Percentiles rank a stretch among this genome's conserved stretches.
These are phyloP conservation scores for Dromius quadrimaculatus DNA, from an alignment of 2,888 invertebrate species.

Conservation along the genomic window DNA sequence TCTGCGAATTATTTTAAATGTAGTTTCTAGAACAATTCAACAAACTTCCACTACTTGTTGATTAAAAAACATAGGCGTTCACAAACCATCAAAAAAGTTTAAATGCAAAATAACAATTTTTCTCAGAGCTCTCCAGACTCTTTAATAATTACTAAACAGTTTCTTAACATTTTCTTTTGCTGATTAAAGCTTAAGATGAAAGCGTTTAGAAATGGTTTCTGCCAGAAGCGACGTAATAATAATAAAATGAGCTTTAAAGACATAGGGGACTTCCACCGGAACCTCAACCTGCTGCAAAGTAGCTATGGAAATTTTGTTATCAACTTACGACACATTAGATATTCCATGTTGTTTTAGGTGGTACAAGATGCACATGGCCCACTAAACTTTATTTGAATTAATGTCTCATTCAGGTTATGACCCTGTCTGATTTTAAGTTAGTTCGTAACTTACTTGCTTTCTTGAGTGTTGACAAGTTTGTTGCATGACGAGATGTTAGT, in stretches of 20 bases:
- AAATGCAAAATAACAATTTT: too few relatives aligned
- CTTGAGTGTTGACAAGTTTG: too few relatives aligned
- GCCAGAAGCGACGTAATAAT: constrained; percentile 21
- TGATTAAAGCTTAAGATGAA: constrained; percentile 29
- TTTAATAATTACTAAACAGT: too few relatives aligned
- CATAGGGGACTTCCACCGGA: constrained; percentile 4
- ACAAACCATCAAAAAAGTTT: too few relatives aligned
- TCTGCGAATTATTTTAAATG: too few relatives aligned
- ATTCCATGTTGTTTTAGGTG: constrained; percentile 23
- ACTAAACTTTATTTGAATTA: constrained; percentile 21
- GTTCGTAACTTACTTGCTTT: constrained; percentile 1
- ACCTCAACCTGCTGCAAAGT: constrained; percentile 2
- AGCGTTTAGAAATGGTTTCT: constrained; percentile 5
- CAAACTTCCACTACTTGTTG: too few relatives aligned
- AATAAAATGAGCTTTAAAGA: constrained; percentile 17
- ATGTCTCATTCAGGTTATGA: constrained; percentile 9
- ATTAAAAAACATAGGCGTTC: too few relatives aligned
- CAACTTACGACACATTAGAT: constrained; percentile 17
- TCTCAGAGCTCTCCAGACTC: too few relatives aligned
- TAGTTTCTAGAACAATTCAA: too few relatives aligned
- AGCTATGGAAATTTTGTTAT: constrained; percentile 30
- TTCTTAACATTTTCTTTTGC: neutral
- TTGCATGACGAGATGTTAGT: too few relatives aligned
- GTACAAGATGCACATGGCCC: neutral
- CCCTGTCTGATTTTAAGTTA: constrained; percentile 29